Evolutionary conservation across 2,888 invertebrate genomes (phyloP), one percentile per base, ranked within the genome.

Genomic region (Plebejus argus): DNA sequence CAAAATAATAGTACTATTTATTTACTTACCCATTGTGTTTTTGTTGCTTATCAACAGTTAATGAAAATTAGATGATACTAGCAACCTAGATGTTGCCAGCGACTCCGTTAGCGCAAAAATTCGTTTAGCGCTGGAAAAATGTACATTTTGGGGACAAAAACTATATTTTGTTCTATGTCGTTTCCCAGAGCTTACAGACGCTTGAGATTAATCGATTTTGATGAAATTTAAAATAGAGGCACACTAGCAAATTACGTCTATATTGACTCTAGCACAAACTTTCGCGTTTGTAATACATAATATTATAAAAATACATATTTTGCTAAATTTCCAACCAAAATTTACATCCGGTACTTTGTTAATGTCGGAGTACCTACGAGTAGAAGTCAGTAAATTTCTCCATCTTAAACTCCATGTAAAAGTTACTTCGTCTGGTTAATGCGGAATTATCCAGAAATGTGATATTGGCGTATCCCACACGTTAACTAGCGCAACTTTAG

Each of bases 401-500:
- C 66, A 7, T 66, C 66, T 66, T 66, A 18, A 66, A 66, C 28
- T 66, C 4, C 66, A 15, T 28, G 18, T 66, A 66, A 66, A 66
- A 66, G 66, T 15, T 15, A 66, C 66, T 66, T 66, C 66, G 66
- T 66, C 66, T 66, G 23, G 66, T 18, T 66, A 66, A 66, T 66
- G 66, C 28, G 28, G 66, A 66, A 66, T 12, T 66, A 72, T 74
- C 15, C 28, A 23, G 49, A 74, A 15, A 53, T 23, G 53, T 49
- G 45, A 72, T 39, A 71, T 71, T 39, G 72, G 45, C 49, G 49
- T 53, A 74, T 74, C 72, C 72, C 15, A 23, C 39, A 72, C 28
- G 15, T 53, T 74, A 53, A 28, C 74, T n/a, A 39, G 71, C 71
- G 8, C 15, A 6, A 72, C 45, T 72, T 12, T 6, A 72, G 23